Evolutionary conservation across 2,113 vertebrate species (phyloP), one percentile per base, ranked within the genome.

Genomic region (Silurus meridionalis): DNA sequence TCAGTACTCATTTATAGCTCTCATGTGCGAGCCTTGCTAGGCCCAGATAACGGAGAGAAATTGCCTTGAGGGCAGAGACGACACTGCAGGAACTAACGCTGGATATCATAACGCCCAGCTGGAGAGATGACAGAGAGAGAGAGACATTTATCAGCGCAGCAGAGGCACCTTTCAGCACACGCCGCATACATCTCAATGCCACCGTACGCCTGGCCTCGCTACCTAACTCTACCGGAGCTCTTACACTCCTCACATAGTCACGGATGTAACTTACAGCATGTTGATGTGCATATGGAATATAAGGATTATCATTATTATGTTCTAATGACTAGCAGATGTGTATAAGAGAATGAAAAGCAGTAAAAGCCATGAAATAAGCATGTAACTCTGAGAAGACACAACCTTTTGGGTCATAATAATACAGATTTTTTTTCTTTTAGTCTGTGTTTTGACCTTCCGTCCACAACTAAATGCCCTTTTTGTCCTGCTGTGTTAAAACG

Each of bases 11-110:
- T 91, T 91, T 88, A 91, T 86, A 87, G 90, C 92, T 92, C 90
- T 91, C 89, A 89, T 80, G 92, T 81, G 90, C 87, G 52, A 89
- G 79, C 91, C 91, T 93, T 92, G 88, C 90, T 87, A 72, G 91
- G 92, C 92, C 90, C 89, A 91, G 94, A 95, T 95, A 94, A 94
- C 91, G 81, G 89, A 85, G 69, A 85, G 88, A 91, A 87, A 87
- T 88, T 89, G 92, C 91, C 93, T 89, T 92, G 89, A 92, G 93
- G 92, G 89, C 89, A 90, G 91, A 91, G 90, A 90, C 91, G 89
- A 87, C 92, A 91, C 93, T 60, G 91, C 91, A 88, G 92, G 93
- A 92, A 64, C 91, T 91, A 92, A 93, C 90, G 80, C 90, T 91
- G 91, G 91, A 92, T 91, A 93, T 94, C 92, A 93, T 91, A 90